Evolutionary conservation across 2,888 invertebrate genomes (phyloP).

Genomic region (Hecatera dysodea): DNA sequence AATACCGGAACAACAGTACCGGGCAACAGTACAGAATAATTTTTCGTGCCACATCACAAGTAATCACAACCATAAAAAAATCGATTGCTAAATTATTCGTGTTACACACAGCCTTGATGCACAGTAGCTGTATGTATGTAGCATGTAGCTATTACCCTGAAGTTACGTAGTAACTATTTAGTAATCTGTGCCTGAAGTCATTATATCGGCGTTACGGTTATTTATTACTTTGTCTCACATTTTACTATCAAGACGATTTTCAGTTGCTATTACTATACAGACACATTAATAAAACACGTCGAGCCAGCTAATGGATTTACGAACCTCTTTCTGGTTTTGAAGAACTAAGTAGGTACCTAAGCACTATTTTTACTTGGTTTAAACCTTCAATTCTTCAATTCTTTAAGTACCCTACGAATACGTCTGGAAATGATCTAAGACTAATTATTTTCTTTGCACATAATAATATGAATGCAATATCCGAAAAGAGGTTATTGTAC

Average conservation of each 20-base stretch:
- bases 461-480: too few species aligned
- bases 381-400: too few species aligned
- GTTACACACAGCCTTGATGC: constrained; percentile 33
- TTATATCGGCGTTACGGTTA: constrained; percentile 12
- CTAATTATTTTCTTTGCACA: too few species aligned
- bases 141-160: not conserved
- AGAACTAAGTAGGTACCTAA: constrained; percentile 4
- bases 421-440: too few species aligned
- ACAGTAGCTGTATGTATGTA: not conserved
- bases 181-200: too few species aligned
- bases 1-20: constrained; percentile 20
- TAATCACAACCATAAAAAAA: constrained; percentile 23
- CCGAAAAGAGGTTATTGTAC: too few species aligned
- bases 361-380: too few species aligned
- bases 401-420: too few species aligned
- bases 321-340: constrained; percentile 14
- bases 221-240: constrained; percentile 21
- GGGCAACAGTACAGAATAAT: not conserved
- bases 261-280: constrained; percentile 4
- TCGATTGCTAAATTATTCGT: constrained; percentile 33
- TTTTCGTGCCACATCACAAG: constrained; percentile 25
- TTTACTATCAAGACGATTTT: constrained; percentile 15
- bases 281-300: constrained; percentile 14
- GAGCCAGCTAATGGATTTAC: not conserved
- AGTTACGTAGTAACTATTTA: too few species aligned